Base-by-base conservation (phyloP, 2,113 vertebrate genomes). In the Anser brachyrhynchus region DNA sequence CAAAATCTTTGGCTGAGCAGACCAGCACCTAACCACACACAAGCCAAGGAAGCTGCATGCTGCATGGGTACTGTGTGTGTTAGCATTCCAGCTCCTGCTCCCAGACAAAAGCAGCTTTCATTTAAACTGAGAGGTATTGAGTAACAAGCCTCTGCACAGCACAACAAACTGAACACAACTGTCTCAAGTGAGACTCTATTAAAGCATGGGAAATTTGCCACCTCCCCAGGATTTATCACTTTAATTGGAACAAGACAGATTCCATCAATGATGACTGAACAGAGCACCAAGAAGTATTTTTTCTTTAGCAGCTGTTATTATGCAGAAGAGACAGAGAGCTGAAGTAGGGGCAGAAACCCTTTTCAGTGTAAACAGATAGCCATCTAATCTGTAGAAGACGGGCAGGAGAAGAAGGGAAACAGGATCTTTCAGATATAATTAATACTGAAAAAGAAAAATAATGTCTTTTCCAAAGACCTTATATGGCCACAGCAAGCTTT, bases 231-330 rank as follows among this genome's bases (percentile, higher is more conserved):
- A 80, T 77, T 78, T 95, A 80, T 91, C 87, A 83, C 83, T 93
- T 95, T 76, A 83, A 91, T 94, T 80, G 78, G 66, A 97, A 80
- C 83, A 78, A 94, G 76, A 92, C 57, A 85, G 69, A 86, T 93
- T 74, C 54, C 65, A 62, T 61, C 86, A 82, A 62, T 11, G 29
- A 79, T 71, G 71, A 84, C 14, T 16, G 70, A 59, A 66, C 61
- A 81, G 31, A 81, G 57, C 46, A 82, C 76, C 55, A 92, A 91
- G 77, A 89, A 78, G 55, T 39, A 10, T 25, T 44, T 92, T 86
- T 75, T 65, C 74, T 78, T 51, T 22, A 89, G 81, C 66, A 92
- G 61, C 54, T 90, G 41, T 91, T 90, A 72, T 44, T 77, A 23
- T 11, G 28, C 71, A 66, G 31, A 7, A 67, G 7, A 87, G 37